Evolutionary conservation across 2,113 vertebrate species (phyloP).

Genomic region (Cathartes aura): DNA sequence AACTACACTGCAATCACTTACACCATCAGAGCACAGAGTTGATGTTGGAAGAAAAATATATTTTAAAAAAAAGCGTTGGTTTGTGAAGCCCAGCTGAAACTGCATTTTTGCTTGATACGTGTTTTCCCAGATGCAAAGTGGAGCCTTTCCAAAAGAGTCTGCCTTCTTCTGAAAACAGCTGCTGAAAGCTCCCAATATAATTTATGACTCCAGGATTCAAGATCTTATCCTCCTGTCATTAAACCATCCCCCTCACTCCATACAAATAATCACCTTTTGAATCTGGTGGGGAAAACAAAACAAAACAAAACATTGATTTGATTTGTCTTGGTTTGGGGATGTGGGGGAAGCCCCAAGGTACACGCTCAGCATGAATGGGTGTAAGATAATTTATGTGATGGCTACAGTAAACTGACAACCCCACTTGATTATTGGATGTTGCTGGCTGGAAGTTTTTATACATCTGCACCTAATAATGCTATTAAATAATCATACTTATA

Average conservation of each 20-base stretch:
- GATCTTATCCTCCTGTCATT: neutral
- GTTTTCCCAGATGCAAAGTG: neutral
- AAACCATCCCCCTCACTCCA: neutral
- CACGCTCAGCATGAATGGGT: neutral
- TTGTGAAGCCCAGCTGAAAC: neutral
- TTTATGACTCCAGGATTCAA: neutral
- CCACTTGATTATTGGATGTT: neutral
- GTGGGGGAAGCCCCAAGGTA: neutral
- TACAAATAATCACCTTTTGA: neutral
- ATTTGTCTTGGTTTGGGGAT: neutral
- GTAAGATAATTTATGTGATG: neutral
- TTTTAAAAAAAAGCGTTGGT: neutral
- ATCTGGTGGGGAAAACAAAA: neutral
- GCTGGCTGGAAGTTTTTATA: neutral
- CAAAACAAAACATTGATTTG: neutral
- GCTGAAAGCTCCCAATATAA: neutral
- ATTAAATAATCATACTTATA: neutral
- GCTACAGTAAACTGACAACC: neutral
- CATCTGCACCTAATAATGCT: neutral
- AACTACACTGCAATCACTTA: neutral
- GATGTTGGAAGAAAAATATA: neutral
- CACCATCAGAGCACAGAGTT: neutral
- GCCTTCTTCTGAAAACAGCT: neutral
- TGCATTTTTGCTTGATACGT: neutral
- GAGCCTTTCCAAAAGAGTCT: neutral